phyloP scores from a whole-genome alignment of 2,797 vertebrate species.

The Eleutherodactylus coqui region DNA sequence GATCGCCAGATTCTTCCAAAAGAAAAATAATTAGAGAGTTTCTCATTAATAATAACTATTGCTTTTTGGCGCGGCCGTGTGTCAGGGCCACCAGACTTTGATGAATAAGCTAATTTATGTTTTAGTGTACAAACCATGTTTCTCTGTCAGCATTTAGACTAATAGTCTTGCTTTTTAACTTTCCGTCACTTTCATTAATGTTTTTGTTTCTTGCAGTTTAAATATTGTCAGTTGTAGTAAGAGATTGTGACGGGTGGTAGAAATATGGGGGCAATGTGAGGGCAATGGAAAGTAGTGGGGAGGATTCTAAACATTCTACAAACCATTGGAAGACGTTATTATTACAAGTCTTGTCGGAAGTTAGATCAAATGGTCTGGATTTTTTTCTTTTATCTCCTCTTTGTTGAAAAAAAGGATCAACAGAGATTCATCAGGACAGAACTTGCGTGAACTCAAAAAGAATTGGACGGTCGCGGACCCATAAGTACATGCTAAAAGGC shows the following conservation, averaged over 20 bases:
- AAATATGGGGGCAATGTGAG: background rate
- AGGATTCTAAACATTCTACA: background rate
- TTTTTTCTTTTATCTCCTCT: too few species aligned
- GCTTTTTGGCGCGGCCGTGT: constrained; percentile 40
- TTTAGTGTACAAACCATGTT: constrained; percentile 39
- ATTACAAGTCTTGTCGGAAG: background rate
- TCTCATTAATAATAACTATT: constrained; percentile 55
- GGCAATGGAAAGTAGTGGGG: background rate
- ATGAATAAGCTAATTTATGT: constrained; percentile 51
- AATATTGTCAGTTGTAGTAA: background rate
- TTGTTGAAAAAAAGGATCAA: too few species aligned
- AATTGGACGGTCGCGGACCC: too few species aligned
- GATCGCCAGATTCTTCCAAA: constrained; percentile 41
- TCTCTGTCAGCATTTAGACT: constrained; percentile 44
- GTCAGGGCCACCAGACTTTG: constrained; percentile 43
- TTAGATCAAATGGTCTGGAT: background rate
- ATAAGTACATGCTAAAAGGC: too few species aligned
- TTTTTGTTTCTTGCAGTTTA: background rate
- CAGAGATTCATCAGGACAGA: too few species aligned
- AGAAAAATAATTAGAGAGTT: constrained; percentile 49
- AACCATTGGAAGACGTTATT: background rate
- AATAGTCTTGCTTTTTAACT: constrained; percentile 42
- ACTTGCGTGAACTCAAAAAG: too few species aligned
- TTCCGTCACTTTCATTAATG: constrained; percentile 39
- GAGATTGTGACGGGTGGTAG: constrained; percentile 14